Percentiles rank a stretch among this genome's conserved stretches.
These are phyloP conservation scores for Pangasianodon gigas DNA, from an alignment of 2,113 vertebrate genomes.

Conservation along the genomic window DNA sequence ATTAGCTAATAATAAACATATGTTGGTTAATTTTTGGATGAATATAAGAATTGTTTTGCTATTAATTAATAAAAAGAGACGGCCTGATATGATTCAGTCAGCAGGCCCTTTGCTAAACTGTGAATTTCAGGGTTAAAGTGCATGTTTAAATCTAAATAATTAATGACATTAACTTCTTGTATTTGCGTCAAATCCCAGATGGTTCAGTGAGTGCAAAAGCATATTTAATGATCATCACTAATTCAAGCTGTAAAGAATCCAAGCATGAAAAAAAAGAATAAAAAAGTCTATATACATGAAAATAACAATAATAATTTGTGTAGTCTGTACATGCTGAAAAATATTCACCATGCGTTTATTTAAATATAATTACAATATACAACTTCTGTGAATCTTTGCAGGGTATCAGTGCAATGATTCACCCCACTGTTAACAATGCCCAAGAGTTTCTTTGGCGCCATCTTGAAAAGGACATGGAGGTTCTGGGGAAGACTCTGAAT, in stretches of 20 bases:
- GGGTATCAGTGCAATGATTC: constrained; percentile 65
- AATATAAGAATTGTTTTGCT: not conserved
- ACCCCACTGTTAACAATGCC: constrained; percentile 43
- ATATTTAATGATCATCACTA: not conserved
- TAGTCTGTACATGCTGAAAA: not conserved
- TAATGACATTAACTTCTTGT: not conserved
- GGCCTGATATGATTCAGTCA: not conserved
- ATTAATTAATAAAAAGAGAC: not conserved
- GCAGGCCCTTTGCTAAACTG: no score
- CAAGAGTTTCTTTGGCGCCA: constrained; percentile 68
- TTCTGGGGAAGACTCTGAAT: constrained; percentile 61
- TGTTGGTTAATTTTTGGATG: not conserved
- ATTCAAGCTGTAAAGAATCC: not conserved
- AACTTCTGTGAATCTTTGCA: constrained; percentile 37
- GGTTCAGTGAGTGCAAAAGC: not conserved
- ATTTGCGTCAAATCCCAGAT: not conserved
- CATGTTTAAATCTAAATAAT: not conserved
- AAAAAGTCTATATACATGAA: no score
- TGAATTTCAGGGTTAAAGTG: not conserved
- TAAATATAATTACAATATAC: not conserved
- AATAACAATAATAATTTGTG: not conserved
- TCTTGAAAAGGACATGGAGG: constrained; percentile 66
- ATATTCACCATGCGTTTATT: not conserved
- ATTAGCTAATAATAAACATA: not conserved
- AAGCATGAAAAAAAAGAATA: not conserved